Evolutionary conservation across 2,113 vertebrate genomes (phyloP).

Genomic region (Tinamus guttatus): DNA sequence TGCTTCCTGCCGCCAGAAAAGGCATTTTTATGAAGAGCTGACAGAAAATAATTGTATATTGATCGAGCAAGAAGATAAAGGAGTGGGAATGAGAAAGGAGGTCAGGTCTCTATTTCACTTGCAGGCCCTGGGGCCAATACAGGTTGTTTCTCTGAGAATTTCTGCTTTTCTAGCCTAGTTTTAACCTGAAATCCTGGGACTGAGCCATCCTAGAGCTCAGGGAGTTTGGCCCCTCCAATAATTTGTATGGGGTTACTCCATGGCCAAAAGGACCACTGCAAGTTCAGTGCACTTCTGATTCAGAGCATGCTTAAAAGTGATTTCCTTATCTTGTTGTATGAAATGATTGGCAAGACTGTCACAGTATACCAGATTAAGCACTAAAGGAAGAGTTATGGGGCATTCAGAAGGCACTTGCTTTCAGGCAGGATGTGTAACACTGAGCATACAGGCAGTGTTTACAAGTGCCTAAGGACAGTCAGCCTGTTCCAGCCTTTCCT

Average conservation of each 20-base stretch:
- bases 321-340: neutral
- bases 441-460: neutral
- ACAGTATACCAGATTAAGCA: neutral
- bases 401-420: neutral
- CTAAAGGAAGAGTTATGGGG: neutral
- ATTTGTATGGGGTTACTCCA: neutral
- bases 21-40: neutral
- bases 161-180: neutral
- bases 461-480: neutral
- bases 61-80: neutral
- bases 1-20: neutral
- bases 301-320: neutral
- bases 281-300: neutral
- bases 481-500: neutral
- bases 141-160: neutral
- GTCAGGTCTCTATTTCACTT: neutral
- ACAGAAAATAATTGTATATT: neutral
- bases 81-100: neutral
- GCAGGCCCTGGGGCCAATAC: neutral
- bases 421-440: neutral
- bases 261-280: neutral
- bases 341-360: neutral
- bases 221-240: neutral
- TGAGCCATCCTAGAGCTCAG: neutral
- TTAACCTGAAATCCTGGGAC: neutral